Evolutionary conservation across 2,113 vertebrate genomes (phyloP), one percentile per base, ranked within the genome.

Genomic region (Megalops atlanticus): DNA sequence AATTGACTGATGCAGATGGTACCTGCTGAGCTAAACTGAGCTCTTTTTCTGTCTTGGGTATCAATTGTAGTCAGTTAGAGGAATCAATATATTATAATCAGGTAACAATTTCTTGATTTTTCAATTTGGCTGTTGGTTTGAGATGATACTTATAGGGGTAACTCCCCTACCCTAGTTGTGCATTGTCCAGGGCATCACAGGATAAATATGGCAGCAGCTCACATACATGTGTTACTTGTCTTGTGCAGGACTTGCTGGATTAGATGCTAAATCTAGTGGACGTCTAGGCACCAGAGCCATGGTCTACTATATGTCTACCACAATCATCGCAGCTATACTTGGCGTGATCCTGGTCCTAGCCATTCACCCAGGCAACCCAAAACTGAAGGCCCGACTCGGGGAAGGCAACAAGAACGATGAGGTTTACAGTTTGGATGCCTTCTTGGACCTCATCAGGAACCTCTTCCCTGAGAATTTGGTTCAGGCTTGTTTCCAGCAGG

Each of bases 401-500:
- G 94, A 95, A 76, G 97, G 98, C n/a, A 96, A 96, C 90, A 98
- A 98, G 87, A 99, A 98, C 0, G 97, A 98, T 0, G 97, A 99
- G 14, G 98, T 99, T 33, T 99, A 97, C 81, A 98, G 97, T 80
- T 85, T 99, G 89, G 98, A 99, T 81, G 97, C 98, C 81, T 95
- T 99, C 82, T 94, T 99, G 75, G 98, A 99, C 88, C 95, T 99
- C 33, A 96, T 99, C 85, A 93, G 98, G 84, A 99, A 99, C 70
- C 95, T 99, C 36, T 98, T 99, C 88, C 98, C 97, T 1, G 98
- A 99, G 91, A 99, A 99, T 86, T 90, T 99, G 79, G 97, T 99
- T 54, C 98, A 99, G 91, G 97, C 98, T 24, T 99, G 98, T 88
- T 99, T 99, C 89, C 98, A 99, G 86, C 98, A 99, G 98, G 98